Percentiles rank a stretch among this genome's conserved stretches.
Evolutionary conservation across 2,797 vertebrate species (phyloP).

Genomic region (Carcharodon carcharias): DNA sequence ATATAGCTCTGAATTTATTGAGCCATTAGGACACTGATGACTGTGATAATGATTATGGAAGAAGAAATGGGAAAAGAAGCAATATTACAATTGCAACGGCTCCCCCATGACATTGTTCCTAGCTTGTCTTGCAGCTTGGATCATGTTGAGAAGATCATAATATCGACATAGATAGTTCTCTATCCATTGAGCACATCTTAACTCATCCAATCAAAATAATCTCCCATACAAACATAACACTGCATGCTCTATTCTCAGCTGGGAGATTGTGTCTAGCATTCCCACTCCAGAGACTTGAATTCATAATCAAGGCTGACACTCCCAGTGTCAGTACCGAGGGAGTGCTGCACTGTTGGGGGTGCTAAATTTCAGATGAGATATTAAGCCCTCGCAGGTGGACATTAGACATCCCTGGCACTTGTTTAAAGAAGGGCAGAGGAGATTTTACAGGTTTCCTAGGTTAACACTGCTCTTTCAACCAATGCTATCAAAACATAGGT

Average conservation of each 20-base stretch:
- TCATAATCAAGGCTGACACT: neutral
- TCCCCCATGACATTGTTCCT: neutral
- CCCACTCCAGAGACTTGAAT: neutral
- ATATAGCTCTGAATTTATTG: conserved; percentile 99
- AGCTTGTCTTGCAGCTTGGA: neutral
- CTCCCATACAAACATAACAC: too few relatives aligned
- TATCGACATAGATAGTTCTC: neutral
- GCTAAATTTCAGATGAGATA: neutral
- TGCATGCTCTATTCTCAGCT: neutral
- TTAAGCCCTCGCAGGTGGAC: neutral
- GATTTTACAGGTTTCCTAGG: neutral
- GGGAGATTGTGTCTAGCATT: neutral
- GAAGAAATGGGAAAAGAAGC: neutral
- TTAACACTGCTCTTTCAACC: neutral
- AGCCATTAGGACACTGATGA: conserved; percentile 68
- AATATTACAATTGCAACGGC: neutral
- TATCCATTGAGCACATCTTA: neutral
- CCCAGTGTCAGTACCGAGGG: neutral
- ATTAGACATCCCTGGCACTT: neutral
- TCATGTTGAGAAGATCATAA: neutral
- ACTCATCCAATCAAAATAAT: neutral
- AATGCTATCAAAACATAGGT: neutral
- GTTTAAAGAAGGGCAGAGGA: neutral
- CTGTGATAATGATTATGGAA: conserved; percentile 23
- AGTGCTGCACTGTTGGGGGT: neutral